phyloP scores from a whole-genome alignment of 1,140 invertebrate species.

The Phymorhynchus buccinoides region DNA sequence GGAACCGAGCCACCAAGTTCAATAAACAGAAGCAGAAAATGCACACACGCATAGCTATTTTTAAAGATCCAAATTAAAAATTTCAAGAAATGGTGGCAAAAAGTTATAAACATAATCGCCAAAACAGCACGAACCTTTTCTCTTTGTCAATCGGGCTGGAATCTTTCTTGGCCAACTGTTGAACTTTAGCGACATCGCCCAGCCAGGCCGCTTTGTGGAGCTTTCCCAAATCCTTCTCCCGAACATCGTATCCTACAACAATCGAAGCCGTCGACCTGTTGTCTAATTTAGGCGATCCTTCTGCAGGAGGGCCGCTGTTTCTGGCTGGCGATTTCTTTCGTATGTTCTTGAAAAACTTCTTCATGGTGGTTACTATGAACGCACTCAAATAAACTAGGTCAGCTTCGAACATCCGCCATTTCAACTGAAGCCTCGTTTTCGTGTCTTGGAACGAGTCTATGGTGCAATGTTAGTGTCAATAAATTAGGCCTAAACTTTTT shows the following conservation, averaged over 20 bases:
- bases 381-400: conserved; percentile 40
- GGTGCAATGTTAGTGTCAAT: no score
- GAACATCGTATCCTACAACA: conserved; percentile 58
- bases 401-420: conserved; percentile 45
- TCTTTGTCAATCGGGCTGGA: conserved; percentile 65
- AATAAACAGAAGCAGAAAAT: no score
- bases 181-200: conserved; percentile 64
- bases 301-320: conserved; percentile 33
- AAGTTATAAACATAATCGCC: background rate
- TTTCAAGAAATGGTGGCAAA: background rate
- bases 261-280: conserved; percentile 40
- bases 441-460: no score
- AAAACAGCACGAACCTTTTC: conserved; percentile 55
- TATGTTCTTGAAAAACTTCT: conserved; percentile 61
- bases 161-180: conserved; percentile 66
- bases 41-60: no score
- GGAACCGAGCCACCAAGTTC: background rate
- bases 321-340: conserved; percentile 48
- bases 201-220: conserved; percentile 67
- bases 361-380: conserved; percentile 60
- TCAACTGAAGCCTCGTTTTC: conserved; percentile 30
- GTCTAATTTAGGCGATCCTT: conserved; percentile 48
- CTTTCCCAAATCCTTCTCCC: conserved; percentile 66
- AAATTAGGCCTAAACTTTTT: no score
- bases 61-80: background rate